phyloP scores from a whole-genome alignment of 2,797 vertebrate genomes.

The Babyrousa celebensis region DNA sequence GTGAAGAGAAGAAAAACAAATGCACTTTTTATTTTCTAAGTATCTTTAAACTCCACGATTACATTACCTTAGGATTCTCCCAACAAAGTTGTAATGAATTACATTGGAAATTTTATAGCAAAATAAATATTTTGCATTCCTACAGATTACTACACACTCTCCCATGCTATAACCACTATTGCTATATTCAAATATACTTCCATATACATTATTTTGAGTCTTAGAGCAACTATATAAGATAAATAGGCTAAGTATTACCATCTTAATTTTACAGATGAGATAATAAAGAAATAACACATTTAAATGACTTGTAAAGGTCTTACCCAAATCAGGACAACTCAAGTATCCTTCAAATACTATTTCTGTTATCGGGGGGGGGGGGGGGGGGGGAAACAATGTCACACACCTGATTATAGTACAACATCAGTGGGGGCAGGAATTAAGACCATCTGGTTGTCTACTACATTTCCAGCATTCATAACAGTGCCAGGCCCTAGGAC shows the following conservation, averaged over 20 bases:
- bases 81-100: conserved; percentile 4
- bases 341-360: background rate
- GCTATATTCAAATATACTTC: conserved; percentile 36
- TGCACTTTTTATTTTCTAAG: background rate
- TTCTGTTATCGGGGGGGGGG: background rate
- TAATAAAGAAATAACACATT: background rate
- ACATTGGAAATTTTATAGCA: background rate
- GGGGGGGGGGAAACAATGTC: background rate
- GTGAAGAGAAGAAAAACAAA: conserved; percentile 88
- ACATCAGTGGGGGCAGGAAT: background rate
- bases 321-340: background rate
- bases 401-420: background rate
- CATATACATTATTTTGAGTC: background rate
- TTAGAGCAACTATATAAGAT: background rate
- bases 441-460: background rate
- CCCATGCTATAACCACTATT: background rate
- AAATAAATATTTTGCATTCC: conserved; percentile 32
- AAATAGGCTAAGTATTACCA: background rate
- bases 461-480: background rate
- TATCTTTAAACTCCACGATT: conserved; percentile 10
- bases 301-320: background rate
- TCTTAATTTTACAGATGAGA: background rate
- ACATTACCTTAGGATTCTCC: conserved; percentile 34
- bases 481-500: background rate
- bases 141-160: background rate